Conservation (phyloP, 2,888 invertebrate genomes). For the Asteroscopus sphinx region DNA sequence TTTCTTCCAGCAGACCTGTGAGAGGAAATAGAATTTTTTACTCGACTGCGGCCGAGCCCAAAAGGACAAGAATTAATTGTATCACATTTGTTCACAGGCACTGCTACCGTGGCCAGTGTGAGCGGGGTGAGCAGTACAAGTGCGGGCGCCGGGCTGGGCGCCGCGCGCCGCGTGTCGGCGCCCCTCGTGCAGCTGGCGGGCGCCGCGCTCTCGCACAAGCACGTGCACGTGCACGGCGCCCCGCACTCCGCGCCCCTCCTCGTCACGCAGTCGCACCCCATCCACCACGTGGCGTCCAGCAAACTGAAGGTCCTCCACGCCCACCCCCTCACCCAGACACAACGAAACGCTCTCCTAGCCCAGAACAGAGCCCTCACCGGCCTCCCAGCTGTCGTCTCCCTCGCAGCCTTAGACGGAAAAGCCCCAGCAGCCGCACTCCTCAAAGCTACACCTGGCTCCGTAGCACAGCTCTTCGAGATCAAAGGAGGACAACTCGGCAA, state of each 20-base stretch:
- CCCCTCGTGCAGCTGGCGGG: slow-evolving; percentile 42
- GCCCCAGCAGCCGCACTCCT: slow-evolving; percentile 67
- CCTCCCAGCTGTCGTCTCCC: slow-evolving; percentile 78
- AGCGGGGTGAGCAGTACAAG: slow-evolving; percentile 19
- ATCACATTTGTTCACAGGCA: slow-evolving; percentile 44
- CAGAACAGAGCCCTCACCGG: slow-evolving; percentile 66
- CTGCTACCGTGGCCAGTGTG: slow-evolving; percentile 46
- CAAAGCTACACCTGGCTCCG: slow-evolving; percentile 75
- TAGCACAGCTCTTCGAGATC: slow-evolving; percentile 83
- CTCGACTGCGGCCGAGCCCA: too few relatives aligned
- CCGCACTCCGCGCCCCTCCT: slow-evolving; percentile 63
- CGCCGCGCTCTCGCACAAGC: slow-evolving; percentile 71
- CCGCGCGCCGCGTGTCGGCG: slow-evolving; percentile 43
- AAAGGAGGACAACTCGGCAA: slow-evolving; percentile 80
- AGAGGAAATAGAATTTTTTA: too few relatives aligned
- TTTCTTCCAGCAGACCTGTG: too few relatives aligned
- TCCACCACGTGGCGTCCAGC: slow-evolving; percentile 72
- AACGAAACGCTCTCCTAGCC: slow-evolving; percentile 75
- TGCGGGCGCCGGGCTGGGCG: slow-evolving; percentile 19
- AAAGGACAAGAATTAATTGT: too few relatives aligned
- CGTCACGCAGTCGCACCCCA: slow-evolving; percentile 68
- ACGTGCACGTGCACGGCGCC: slow-evolving; percentile 57
- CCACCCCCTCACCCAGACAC: slow-evolving; percentile 76
- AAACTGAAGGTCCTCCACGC: slow-evolving; percentile 83
- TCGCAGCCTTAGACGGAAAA: slow-evolving; percentile 77